Conservation (phyloP, 2,797 vertebrate species). For the Erethizon dorsatum region DNA sequence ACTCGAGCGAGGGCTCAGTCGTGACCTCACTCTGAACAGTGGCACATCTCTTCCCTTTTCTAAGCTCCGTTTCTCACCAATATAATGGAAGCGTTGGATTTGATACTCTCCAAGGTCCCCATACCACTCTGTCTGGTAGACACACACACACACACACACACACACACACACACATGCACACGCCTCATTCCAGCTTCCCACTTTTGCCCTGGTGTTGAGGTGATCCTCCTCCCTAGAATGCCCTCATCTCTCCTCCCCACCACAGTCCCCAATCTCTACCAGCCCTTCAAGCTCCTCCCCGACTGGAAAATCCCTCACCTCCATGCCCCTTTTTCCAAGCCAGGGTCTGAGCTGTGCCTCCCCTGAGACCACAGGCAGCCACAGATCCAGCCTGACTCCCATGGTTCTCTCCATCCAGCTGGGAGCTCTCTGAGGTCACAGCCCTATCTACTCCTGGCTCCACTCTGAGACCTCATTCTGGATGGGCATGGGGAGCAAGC, state of each 20-base stretch:
- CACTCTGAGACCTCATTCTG: background rate
- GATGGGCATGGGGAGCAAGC: background rate
- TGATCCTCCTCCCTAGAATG: background rate
- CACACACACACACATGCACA: fast-evolving
- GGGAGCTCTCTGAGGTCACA: slow-evolving; percentile 17
- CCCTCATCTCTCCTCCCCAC: background rate
- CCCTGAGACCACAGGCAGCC: background rate
- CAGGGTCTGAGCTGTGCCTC: background rate
- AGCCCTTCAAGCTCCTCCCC: background rate
- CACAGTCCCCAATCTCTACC: background rate
- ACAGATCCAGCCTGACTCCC: background rate
- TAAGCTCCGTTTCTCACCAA: background rate
- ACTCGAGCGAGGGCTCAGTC: background rate
- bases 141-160: background rate
- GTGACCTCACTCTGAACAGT: background rate
- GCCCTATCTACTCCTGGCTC: background rate
- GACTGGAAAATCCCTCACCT: background rate
- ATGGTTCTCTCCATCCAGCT: background rate
- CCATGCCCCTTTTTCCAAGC: background rate
- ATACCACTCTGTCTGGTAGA: background rate
- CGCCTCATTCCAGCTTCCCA: background rate
- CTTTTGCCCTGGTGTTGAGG: background rate
- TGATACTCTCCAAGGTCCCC: background rate
- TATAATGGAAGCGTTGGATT: background rate
- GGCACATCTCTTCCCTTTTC: background rate